Evolutionary conservation across 2,797 vertebrate species (phyloP), one percentile per base, ranked within the genome.

Genomic region (Cetoscarus ocellatus): DNA sequence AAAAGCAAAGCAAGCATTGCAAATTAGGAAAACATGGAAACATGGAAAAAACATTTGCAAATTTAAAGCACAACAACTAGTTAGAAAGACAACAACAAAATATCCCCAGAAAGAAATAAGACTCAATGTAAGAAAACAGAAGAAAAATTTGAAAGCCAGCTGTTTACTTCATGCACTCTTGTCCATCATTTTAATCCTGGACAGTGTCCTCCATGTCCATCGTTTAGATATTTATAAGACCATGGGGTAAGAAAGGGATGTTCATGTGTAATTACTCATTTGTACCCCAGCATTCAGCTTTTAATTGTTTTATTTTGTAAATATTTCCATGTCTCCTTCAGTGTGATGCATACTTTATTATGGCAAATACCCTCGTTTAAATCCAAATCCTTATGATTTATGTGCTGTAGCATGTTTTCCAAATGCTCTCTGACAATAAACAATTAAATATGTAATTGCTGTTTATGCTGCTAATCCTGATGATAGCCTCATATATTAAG

Each of bases 381-480:
- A 64, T 73, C 67, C 52, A 65, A 55, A 69, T 77, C 39, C 67
- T 74, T 81, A 85, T 83, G 81, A 84, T 88, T 86, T 71, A 79
- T 67, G 63, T 62, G 53, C 34, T 70, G 49, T 85, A 48, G 43
- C 74, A 50, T 83, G 57, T 88, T 84, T 70, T 85, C 69, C 72
- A 85, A 92, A 89, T 74, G 59, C 82, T 73, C 27, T 69, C 84
- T 83, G 75, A 88, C 90, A 84, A 88, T 92, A 90, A 93, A 93
- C 91, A 94, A 93, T 93, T 90, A 92, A 89, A 92, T 85, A 84
- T 88, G 90, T 91, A 91, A 92, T 92, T 90, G 86, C 78, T 93
- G 88, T 94, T 92, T 91, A 92, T 88, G 83, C 84, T 73, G 68
- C 79, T 90, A 92, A 94, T 92, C 92, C 88, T 66, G 36, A 54